Base-by-base conservation (phyloP, 2,797 vertebrate species). In the Neoniphon sammara region DNA sequence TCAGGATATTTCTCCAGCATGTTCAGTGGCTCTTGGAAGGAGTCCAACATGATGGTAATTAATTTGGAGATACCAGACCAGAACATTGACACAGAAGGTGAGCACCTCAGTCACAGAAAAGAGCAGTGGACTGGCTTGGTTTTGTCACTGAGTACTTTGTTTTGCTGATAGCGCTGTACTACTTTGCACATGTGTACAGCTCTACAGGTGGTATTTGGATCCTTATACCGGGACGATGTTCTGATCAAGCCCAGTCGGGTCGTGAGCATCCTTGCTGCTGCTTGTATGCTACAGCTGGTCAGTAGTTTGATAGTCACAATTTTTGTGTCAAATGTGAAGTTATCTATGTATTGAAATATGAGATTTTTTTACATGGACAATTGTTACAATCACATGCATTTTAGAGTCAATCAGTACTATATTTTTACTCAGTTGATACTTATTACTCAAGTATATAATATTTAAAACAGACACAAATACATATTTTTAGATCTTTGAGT, bases 1-100 rank as follows among this genome's bases (percentile, higher is more conserved):
- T 99, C 97, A 1, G 97, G 97, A 18, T 99, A 99, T 93, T 99
- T 99, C 89, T 98, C 97, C 87, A 98, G 97, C 87, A 99, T 99
- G 98, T 99, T 99, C 93, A 98, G 98, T 54, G 98, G 98, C 46
- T 98, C 97, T 47, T 99, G 98, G 98, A 99, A 96, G 82, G 97
- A 99, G 87, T 99, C 98, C 14, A 96, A 89, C 87, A 99, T 98
- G 97, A 95, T 95, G 80, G 93, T 94, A 80, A 98, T 99, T 77
- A 96, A 96, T 88, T 69, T 99, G 89, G 97, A 99, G 92, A 99
- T 99, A 83, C 98, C 98, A 1, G 98, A 99, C 87, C 96, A 98
- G 90, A 99, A 98, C 86, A 99, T 99, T 57, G 97, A 99, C 88
- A 91, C 95, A 52, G 97, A 99, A 93, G 98, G 98, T 98, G 83